Percentiles rank a stretch among this genome's conserved stretches.
These are phyloP conservation scores for Pipistrellus kuhlii DNA, from an alignment of 2,797 vertebrate genomes.

Conservation along the genomic window DNA sequence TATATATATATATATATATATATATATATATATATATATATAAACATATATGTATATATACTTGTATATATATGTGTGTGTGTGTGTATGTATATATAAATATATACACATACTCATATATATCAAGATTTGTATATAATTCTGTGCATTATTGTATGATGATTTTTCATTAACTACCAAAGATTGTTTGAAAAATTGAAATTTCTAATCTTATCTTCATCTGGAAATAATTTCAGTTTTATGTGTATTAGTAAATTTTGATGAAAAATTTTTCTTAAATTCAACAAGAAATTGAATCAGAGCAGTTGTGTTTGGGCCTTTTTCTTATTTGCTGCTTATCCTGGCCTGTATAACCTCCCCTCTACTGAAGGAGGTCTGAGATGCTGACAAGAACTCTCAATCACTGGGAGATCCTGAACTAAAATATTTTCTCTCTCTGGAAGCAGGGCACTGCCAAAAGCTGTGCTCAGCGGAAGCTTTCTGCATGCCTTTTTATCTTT, in stretches of 20 bases:
- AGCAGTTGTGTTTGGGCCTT: not conserved
- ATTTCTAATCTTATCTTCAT: not conserved
- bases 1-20: not conserved
- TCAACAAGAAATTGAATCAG: not conserved
- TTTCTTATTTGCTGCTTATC: not conserved
- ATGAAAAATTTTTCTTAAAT: not conserved
- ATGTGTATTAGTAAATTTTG: not conserved
- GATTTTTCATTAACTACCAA: not conserved
- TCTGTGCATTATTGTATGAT: not conserved
- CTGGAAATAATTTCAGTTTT: not conserved
- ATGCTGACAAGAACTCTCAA: not conserved
- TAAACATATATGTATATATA: too few relatives aligned
- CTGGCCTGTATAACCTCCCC: not conserved
- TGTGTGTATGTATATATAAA: not conserved
- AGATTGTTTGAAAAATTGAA: not conserved
- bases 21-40: not conserved
- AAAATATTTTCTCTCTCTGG: not conserved
- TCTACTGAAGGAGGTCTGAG: not conserved
- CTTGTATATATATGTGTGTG: not conserved
- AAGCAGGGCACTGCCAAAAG: not conserved
- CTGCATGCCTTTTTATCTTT: not conserved
- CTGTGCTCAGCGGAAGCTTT: not conserved
- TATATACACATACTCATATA: too few relatives aligned
- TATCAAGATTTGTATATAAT: too few relatives aligned
- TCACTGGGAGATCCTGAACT: not conserved